Conservation (phyloP, 1,140 invertebrate species). For the Forficula auricularia region DNA sequence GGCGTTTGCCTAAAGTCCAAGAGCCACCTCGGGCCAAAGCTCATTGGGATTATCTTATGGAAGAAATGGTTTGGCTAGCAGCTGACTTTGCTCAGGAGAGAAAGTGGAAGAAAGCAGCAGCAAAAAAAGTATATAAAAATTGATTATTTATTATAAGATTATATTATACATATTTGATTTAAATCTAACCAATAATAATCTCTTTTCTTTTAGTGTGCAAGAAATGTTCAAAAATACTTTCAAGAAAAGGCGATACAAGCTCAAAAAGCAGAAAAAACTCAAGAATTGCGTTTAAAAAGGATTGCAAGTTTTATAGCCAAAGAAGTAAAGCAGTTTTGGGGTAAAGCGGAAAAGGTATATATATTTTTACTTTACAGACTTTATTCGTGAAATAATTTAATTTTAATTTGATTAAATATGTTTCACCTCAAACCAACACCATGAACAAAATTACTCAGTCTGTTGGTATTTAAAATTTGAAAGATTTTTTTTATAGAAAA, state of each 20-base stretch:
- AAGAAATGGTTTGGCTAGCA: constrained; percentile 97
- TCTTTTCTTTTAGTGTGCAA: constrained; percentile 37
- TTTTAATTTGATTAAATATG: no score
- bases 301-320: constrained; percentile 82
- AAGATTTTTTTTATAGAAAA: no score
- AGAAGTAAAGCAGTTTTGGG: constrained; percentile 89
- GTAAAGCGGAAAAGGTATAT: constrained; percentile 87
- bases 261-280: constrained; percentile 78
- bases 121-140: constrained; percentile 53
- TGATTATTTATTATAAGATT: neutral
- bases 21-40: constrained; percentile 77
- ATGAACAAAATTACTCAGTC: no score
- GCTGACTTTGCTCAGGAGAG: constrained; percentile 93
- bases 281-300: constrained; percentile 66
- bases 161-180: neutral
- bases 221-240: constrained; percentile 90
- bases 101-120: constrained; percentile 91
- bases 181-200: no score
- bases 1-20: constrained; percentile 77
- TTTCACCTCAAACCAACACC: no score
- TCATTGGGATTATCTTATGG: constrained; percentile 97
- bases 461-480: no score
- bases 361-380: no score
- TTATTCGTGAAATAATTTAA: no score
- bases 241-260: constrained; percentile 81